phyloP scores from a whole-genome alignment of 2,888 invertebrate genomes.

The Drosophila prolongata region DNA sequence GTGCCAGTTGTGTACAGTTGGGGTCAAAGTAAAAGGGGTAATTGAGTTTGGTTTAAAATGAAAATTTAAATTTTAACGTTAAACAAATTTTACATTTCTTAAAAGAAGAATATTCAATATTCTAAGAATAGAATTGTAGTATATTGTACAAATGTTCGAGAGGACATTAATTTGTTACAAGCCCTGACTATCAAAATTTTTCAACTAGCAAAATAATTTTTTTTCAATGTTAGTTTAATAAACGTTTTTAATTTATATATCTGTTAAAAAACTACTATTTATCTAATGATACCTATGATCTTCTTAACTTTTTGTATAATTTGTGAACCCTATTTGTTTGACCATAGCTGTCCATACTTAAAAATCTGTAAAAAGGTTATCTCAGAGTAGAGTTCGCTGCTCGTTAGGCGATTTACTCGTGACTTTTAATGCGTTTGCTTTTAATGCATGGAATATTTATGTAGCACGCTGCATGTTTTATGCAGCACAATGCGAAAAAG shows the following conservation, averaged over 20 bases:
- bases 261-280: no score
- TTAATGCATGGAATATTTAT: constrained; percentile 71
- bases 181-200: no score
- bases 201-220: no score
- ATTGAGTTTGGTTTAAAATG: no score
- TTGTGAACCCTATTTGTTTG: not conserved
- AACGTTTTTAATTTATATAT: no score
- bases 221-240: no score
- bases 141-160: no score
- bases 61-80: no score
- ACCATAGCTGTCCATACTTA: constrained; percentile 20
- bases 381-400: constrained; percentile 31
- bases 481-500: constrained; percentile 52
- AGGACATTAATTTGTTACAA: no score
- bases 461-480: constrained; percentile 61
- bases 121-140: no score
- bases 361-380: constrained; percentile 44
- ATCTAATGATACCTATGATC: not conserved
- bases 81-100: no score
- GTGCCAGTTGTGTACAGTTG: constrained; percentile 12
- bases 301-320: not conserved
- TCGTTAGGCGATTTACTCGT: constrained; percentile 44
- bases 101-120: no score
- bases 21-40: not conserved
- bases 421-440: constrained; percentile 56